These are phyloP conservation scores for Prietella phreatophila DNA, from an alignment of 2,113 vertebrate genomes.

Conservation along the genomic window DNA sequence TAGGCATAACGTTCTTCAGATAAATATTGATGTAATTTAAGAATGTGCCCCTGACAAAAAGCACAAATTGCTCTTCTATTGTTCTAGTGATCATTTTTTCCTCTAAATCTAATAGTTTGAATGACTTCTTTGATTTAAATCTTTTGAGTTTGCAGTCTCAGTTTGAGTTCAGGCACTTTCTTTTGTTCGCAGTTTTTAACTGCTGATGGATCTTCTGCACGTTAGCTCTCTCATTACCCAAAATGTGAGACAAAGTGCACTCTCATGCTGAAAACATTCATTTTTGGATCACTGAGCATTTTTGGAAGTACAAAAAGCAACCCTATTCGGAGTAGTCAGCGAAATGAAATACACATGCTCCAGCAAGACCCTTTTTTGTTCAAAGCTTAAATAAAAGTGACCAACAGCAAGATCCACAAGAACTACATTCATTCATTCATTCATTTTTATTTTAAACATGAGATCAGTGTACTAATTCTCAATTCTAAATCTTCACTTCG, in stretches of 20 bases:
- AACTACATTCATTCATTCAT: not conserved
- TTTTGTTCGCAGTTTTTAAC: constrained; percentile 1
- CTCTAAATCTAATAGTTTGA: not conserved
- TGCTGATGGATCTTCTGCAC: constrained; percentile 20
- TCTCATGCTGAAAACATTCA: constrained; percentile 51
- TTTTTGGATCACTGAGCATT: constrained; percentile 46
- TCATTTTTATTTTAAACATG: not conserved
- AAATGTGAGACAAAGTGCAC: constrained; percentile 40
- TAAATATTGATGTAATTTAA: not conserved
- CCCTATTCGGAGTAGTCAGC: constrained; percentile 45
- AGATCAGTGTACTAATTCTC: not conserved
- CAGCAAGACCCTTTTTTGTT: not conserved
- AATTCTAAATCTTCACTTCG: not conserved
- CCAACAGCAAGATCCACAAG: not conserved
- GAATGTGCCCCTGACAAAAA: not conserved
- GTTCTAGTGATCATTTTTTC: not conserved
- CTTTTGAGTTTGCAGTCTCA: constrained; percentile 11
- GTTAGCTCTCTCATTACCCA: constrained; percentile 24
- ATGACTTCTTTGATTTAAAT: not conserved
- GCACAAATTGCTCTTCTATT: not conserved
- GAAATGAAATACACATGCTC: constrained; percentile 63
- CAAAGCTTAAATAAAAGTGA: not conserved
- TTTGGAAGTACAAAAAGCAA: constrained; percentile 46
- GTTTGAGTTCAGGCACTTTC: constrained; percentile 25
- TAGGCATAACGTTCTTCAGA: not conserved